A percentile compares a stretch with the other conserved stretches of the same genome.
These are phyloP conservation scores for Leptothorax acervorum DNA, from an alignment of 2,888 invertebrate species.

Conservation along the genomic window DNA sequence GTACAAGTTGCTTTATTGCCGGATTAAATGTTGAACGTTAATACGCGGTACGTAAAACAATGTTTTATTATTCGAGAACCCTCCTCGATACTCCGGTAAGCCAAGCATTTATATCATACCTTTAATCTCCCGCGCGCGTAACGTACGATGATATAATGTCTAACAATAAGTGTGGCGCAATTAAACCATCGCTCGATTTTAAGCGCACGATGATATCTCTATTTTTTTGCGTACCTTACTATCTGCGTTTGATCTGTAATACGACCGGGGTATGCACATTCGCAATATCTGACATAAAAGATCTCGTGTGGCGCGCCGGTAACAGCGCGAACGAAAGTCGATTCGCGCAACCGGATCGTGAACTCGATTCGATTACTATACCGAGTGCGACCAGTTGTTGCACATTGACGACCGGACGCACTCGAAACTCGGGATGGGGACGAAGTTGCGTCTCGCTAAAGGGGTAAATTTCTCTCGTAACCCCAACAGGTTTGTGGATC, in stretches of 20 bases:
- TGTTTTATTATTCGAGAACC: not conserved
- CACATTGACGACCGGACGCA: constrained; percentile 15
- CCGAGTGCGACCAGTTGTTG: constrained; percentile 7
- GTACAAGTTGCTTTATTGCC: not conserved
- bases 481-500: not conserved
- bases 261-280: not conserved
- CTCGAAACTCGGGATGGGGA: not conserved
- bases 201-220: constrained; percentile 4
- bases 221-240: not conserved
- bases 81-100: not conserved
- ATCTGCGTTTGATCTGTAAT: not conserved
- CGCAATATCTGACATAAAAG: constrained; percentile 25
- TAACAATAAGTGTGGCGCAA: not conserved
- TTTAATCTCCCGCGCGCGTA: not conserved
- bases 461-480: not conserved
- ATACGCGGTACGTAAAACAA: not conserved
- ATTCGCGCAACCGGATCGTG: constrained; percentile 35
- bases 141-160: not conserved
- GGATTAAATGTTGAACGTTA: not conserved
- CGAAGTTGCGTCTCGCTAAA: constrained; percentile 1
- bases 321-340: constrained; percentile 33
- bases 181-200: not conserved
- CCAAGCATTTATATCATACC: not conserved
- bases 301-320: not conserved
- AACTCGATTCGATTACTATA: constrained; percentile 29